phyloP scores from a whole-genome alignment of 2,888 invertebrate genomes.

The Lathronympha strigana region DNA sequence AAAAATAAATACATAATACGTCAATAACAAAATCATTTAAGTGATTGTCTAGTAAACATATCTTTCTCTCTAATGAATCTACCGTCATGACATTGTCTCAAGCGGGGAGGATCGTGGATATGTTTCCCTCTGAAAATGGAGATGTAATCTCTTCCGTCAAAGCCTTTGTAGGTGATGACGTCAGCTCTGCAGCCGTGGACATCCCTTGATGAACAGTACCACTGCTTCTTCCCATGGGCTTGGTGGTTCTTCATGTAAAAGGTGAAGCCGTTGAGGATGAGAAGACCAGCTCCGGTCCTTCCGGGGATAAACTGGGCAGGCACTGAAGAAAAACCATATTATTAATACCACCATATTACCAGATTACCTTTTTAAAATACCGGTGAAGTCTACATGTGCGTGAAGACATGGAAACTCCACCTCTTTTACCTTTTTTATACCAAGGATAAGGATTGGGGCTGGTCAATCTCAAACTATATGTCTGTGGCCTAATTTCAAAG shows the following conservation, averaged over 20 bases:
- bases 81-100: slow-evolving; percentile 75
- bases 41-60: slow-evolving; percentile 55
- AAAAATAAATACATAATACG: slow-evolving; percentile 42
- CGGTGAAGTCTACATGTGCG: slow-evolving; percentile 27
- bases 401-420: slow-evolving; percentile 33
- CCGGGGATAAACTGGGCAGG: slow-evolving; percentile 79
- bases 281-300: slow-evolving; percentile 73
- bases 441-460: neutral
- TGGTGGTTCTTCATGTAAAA: slow-evolving; percentile 82
- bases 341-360: slow-evolving; percentile 52
- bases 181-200: slow-evolving; percentile 77
- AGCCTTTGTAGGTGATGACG: slow-evolving; percentile 76
- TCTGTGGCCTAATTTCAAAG: neutral
- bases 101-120: slow-evolving; percentile 74
- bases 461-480: slow-evolving; percentile 1
- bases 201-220: slow-evolving; percentile 79
- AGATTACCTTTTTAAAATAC: slow-evolving; percentile 43
- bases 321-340: slow-evolving; percentile 63
- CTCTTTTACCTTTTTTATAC: slow-evolving; percentile 13
- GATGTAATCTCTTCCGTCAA: slow-evolving; percentile 75
- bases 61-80: slow-evolving; percentile 77
- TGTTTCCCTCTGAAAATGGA: slow-evolving; percentile 77
- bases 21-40: slow-evolving; percentile 50
- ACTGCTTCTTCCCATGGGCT: slow-evolving; percentile 78
- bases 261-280: slow-evolving; percentile 77